Base-by-base conservation (phyloP, 2,888 invertebrate species). In the Sinohyriopsis cumingii region DNA sequence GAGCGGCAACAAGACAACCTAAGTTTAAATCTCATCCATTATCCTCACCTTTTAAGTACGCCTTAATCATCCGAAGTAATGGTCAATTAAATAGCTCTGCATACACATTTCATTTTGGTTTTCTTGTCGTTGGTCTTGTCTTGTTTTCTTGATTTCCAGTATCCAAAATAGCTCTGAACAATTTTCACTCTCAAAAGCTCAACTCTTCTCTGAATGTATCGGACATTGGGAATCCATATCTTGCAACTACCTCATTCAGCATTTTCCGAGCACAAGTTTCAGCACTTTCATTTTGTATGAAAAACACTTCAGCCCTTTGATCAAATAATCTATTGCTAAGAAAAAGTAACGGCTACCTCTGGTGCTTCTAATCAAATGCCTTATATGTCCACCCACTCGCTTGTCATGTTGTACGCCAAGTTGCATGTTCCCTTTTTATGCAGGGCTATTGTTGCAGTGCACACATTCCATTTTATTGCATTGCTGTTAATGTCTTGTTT, bases 1-100 rank as follows among this genome's bases (percentile, higher is more conserved):
- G 76, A 19, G 76, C 76, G 12, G 62, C 67, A 19, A 74, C 77
- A 60, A 76, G 53, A 63, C 71, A 78, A 12, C 69, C 73, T 61
- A 80, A 57, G 53, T 78, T 65, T 53, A 71, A 22, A 59, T 79
- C 75, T 76, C 75, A 79, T 28, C 75, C 65, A 45, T 63, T 70
- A 55, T 79, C 69, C 54, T 73, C 72, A 28, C 65, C 64, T 57
- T 65, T 70, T 6, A 80, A 45, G 55, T 74, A 76, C 15, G 76
- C 60, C 33, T 65, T 65, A n/a, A 76, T 67, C 75, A 75, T 78
- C 18, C 63, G 67, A 19, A 70, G 55, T 18, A 74, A 62, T n/a
- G 75, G 71, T 18, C 60, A 66, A 20, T 76, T 80, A 53, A 73
- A 72, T 53, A 72, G 22, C 57, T 80, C 73, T 5, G 64, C 59